Evolutionary conservation across 2,888 invertebrate genomes (phyloP).

Genomic region (Nemotelus pantherinus): DNA sequence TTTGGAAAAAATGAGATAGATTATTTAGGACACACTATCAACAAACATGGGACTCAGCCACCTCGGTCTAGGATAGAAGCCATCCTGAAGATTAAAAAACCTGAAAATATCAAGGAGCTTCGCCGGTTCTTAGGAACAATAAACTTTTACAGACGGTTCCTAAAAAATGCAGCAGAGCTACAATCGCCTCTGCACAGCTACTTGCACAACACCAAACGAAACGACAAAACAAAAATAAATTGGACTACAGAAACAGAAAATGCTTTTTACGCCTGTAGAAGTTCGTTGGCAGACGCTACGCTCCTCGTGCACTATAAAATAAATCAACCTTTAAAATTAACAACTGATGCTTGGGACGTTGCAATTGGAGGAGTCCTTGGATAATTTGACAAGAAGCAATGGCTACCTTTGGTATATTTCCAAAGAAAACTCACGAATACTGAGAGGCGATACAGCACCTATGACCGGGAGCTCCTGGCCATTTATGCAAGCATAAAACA

Average conservation of each 20-base stretch:
- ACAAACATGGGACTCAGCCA: background rate
- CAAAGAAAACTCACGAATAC: no score
- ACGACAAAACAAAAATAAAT: constrained; percentile 3
- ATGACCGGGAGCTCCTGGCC: no score
- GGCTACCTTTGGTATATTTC: no score
- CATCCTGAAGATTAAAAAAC: background rate
- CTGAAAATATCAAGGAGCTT: background rate
- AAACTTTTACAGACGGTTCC: constrained; percentile 16
- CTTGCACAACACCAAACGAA: background rate
- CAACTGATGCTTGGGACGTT: no score
- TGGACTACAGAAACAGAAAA: background rate
- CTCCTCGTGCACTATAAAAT: no score
- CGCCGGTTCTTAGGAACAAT: constrained; percentile 13
- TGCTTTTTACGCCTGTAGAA: background rate
- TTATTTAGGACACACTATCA: background rate
- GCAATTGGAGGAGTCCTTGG: no score
- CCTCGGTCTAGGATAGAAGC: background rate
- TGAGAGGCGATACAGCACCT: no score
- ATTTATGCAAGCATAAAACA: no score
- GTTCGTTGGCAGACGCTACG: no score
- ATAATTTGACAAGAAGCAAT: no score
- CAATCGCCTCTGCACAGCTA: background rate
- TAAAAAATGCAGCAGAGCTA: background rate
- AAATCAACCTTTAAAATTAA: no score
- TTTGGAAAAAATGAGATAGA: background rate